Percentiles rank a stretch among this genome's conserved stretches.
Conservation (phyloP, 2,888 invertebrate genomes). For the Philereme vetulata region DNA sequence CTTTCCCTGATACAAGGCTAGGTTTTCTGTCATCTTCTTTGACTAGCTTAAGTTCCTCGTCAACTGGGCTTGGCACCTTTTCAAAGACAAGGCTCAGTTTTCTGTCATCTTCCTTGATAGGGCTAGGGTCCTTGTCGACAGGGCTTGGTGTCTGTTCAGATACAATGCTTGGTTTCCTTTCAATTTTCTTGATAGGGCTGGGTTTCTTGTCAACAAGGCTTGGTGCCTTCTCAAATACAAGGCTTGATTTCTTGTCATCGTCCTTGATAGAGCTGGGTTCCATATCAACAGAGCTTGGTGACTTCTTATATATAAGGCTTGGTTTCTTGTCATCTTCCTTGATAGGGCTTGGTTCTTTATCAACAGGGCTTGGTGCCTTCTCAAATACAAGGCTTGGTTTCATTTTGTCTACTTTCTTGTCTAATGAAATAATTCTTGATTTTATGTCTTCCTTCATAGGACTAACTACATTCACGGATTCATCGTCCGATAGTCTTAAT, state of each 20-base stretch:
- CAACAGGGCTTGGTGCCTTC: slow-evolving; percentile 10
- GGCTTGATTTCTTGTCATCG: slow-evolving; percentile 4
- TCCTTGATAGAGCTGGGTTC: not conserved
- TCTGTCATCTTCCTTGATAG: slow-evolving; percentile 15
- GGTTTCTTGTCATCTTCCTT: not conserved
- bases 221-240: slow-evolving; percentile 3
- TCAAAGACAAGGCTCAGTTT: slow-evolving; percentile 7
- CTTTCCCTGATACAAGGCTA: slow-evolving; percentile 5
- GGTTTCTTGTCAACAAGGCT: slow-evolving; percentile 18
- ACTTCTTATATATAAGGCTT: slow-evolving; percentile 22
- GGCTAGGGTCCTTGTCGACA: slow-evolving; percentile 2
- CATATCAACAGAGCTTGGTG: slow-evolving; percentile 18
- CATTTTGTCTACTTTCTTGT: slow-evolving; percentile 14
- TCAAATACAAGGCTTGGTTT: slow-evolving; percentile 3
- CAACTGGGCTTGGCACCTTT: slow-evolving; percentile 23
- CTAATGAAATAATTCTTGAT: slow-evolving; percentile 5
- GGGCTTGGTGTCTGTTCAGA: slow-evolving; percentile 22
- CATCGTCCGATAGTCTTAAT: not conserved
- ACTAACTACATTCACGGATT: slow-evolving; percentile 1
- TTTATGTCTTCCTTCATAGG: slow-evolving; percentile 9
- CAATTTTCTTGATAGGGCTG: not conserved
- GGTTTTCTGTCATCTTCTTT: slow-evolving; percentile 9
- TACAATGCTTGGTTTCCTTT: slow-evolving; percentile 9
- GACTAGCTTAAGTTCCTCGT: not conserved
- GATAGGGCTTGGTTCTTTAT: slow-evolving; percentile 2